Evolutionary conservation across 2,888 invertebrate genomes (phyloP), one percentile per base, ranked within the genome.

Genomic region (Drosophila putrida): DNA sequence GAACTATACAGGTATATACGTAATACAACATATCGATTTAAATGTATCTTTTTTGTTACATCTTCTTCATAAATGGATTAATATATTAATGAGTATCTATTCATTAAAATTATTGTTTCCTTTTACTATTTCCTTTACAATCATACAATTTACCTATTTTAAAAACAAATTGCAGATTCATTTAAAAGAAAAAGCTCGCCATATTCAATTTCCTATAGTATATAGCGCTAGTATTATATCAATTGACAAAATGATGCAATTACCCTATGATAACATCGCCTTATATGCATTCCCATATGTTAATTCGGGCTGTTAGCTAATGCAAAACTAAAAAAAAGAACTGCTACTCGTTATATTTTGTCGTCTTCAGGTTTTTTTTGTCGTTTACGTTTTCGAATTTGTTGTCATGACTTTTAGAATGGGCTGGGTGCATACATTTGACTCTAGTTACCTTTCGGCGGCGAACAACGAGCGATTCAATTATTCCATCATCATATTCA

Each of bases 401-500:
- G 25, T 47, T 47, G 31, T 39, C 35, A 36, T 49, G 31, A 38
- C 39, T 58, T 51, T 51, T 47, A n/a, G 43, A 61, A 51, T 63
- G 55, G 41, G 15, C 15, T 33, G 31, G 36, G 25, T 58, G 46
- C 39, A 68, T 68, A 50, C 4, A 68, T 60, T 57, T 53, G 63
- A 69, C 54, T 64, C 55, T 60, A 20, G 53, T 47, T 65, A 51
- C 50, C 36, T 53, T 46, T 39, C 41, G 39, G 8, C 36, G 11
- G 43, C 46, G 58, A 0, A n/a, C 39, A 60, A 39, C 57, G 53
- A 62, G 41, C 57, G 49, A 54, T 73, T 84, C 71, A 84, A 82
- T 79, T 75, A 82, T 78, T 83, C 75, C 75, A 78, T 81, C 78
- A 68, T 86, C 76, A 82, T 81, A 81, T 83, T 74, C 87, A 76